Evolutionary conservation across 2,113 vertebrate genomes (phyloP).

Genomic region (Lepisosteus osseus): DNA sequence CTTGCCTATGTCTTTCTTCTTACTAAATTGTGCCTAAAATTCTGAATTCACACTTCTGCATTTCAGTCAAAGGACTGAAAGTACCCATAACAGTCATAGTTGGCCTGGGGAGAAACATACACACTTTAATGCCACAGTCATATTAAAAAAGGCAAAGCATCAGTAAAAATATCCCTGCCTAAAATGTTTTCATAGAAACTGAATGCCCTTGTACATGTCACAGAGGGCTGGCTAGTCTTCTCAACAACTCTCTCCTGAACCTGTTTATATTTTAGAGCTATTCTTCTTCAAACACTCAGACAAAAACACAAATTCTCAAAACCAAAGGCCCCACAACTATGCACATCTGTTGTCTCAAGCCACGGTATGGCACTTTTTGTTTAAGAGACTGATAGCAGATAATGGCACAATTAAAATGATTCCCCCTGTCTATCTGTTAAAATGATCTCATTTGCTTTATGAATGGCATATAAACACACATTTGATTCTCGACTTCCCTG

Average conservation of each 20-base stretch:
- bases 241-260: too few species aligned
- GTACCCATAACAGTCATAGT: constrained; percentile 21
- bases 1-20: neutral
- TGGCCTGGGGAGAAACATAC: constrained; percentile 40
- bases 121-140: constrained; percentile 26
- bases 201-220: too few species aligned
- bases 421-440: constrained; percentile 60
- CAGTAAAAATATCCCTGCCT: constrained; percentile 45
- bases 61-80: constrained; percentile 31
- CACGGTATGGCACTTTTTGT: constrained; percentile 50
- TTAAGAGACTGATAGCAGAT: constrained; percentile 52
- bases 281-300: too few species aligned
- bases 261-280: too few species aligned
- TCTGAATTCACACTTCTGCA: constrained; percentile 20
- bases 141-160: constrained; percentile 45
- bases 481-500: constrained; percentile 32
- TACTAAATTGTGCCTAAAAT: constrained; percentile 32
- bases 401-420: constrained; percentile 70
- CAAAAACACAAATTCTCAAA: constrained; percentile 48
- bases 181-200: constrained; percentile 6
- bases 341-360: constrained; percentile 46
- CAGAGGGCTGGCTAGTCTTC: too few species aligned
- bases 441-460: constrained; percentile 53
- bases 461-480: constrained; percentile 47
- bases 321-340: constrained; percentile 36